phyloP scores from a whole-genome alignment of 2,113 vertebrate genomes.

The Melanotaenia duboulayi region DNA sequence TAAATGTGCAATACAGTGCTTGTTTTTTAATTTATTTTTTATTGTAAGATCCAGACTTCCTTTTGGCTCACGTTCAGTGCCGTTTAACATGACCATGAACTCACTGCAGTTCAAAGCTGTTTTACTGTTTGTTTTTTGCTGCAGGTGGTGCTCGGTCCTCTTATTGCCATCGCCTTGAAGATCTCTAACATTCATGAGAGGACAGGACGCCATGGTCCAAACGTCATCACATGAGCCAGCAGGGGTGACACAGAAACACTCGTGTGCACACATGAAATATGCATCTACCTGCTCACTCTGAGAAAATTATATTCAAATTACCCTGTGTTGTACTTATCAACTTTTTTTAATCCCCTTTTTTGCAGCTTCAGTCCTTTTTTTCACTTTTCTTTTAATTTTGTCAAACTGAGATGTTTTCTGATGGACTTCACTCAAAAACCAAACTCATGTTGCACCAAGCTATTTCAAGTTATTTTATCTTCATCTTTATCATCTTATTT shows the following conservation, averaged over 20 bases:
- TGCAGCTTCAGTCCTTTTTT: conserved; percentile 21
- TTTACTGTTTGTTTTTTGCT: conserved; percentile 1
- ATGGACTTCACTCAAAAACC: conserved; percentile 9
- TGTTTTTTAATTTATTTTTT: no score
- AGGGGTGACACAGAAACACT: conserved; percentile 23
- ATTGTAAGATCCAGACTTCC: no score
- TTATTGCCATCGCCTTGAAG: conserved; percentile 97
- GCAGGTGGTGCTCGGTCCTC: conserved; percentile 95
- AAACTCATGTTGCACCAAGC: conserved; percentile 1
- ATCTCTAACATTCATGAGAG: conserved; percentile 97
- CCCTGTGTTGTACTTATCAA: conserved; percentile 3
- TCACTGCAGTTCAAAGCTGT: not conserved
- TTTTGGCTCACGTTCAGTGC: no score
- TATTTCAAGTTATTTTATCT: not conserved
- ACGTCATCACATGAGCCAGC: conserved; percentile 92
- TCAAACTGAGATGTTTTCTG: conserved; percentile 8
- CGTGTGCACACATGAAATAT: conserved; percentile 1
- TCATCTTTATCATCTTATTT: no score
- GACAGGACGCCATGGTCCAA: conserved; percentile 93
- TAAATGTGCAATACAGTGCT: no score
- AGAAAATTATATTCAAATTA: conserved; percentile 11
- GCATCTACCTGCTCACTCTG: conserved; percentile 41
- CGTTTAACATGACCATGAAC: not conserved
- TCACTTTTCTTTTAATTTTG: conserved; percentile 1
- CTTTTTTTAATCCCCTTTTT: conserved; percentile 5